Base-by-base conservation (phyloP, 2,113 vertebrate species). In the Prionailurus bengalensis region DNA sequence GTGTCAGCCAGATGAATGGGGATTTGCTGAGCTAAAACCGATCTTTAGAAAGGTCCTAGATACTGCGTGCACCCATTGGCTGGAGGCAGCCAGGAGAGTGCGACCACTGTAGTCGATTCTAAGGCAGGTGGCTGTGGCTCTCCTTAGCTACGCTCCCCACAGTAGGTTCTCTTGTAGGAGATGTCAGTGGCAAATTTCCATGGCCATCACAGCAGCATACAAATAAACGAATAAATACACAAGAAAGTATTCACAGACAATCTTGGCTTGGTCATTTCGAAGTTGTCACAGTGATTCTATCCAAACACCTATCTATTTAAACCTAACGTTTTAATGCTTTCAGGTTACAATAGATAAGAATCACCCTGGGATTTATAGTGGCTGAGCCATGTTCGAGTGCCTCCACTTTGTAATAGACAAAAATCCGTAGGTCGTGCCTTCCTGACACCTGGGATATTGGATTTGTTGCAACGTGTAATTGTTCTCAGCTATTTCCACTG, bases 401-500 rank as follows among this genome's bases (percentile, higher is more conserved):
- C 85, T 92, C 94, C 17, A 95, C 85, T 97, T 83, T 42, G n/a
- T 9, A 71, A 82, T 27, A 92, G 86, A 96, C 86, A 97, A 92
- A 83, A 68, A 39, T 89, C 96, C 63, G n/a, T 53, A 94, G 73
- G n/a, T 68, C 92, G 4, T 94, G n/a, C 80, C 97, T 98, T 98
- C 94, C 91, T 94, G 95, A 94, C 85, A 97, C 73, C 55, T 97
- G 39, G 33, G 42, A 42, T 97, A 88, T 93, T 97, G 95, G 88
- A 98, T 97, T 97, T 98, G 63, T 87, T 95, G 89, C 91, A 97
- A 92, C 71, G 91, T 92, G 89, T 85, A 97, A 98, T 98, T 98
- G 93, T 98, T 98, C 95, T 97, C 95, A 98, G 95, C 95, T 98
- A 97, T 96, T 98, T 97, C 93, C 83, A 88, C 58, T 58, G 36